Base-by-base conservation (phyloP, 2,113 vertebrate genomes). In the Pomatorhinus ruficollis region DNA sequence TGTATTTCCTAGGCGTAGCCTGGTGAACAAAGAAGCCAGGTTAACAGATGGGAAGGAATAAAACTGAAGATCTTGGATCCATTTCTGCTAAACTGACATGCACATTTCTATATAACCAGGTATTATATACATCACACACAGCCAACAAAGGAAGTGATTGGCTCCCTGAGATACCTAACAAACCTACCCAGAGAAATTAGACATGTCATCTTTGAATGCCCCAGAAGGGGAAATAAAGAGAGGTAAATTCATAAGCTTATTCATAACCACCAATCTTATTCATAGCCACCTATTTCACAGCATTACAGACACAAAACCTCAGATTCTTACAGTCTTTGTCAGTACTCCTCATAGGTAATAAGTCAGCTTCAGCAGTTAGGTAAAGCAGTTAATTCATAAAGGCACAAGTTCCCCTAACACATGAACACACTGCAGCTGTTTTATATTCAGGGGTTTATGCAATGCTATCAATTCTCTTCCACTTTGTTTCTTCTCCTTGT, bases 351-450 rank as follows among this genome's bases (percentile, higher is more conserved):
- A 47, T 7, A 69, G 30, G 81, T 65, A 93, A 68, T 93, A 94
- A 87, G 91, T 92, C 72, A 80, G 68, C 47, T 66, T 83, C 76
- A 81, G 44, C 56, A 61, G 49, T 91, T 79, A 54, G 44, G 52
- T 92, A 90, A 93, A 78, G 59, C 31, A 96, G 78, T 88, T 87
- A 87, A 89, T 89, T 94, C 81, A 91, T 71, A 88, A 93, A 87
- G 89, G 35, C 61, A 76, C 57, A 53, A 90, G 61, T 37, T 94
- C 78, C 93, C 68, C 30, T 37, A 90, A 78, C 64, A 80, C 64
- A 75, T 13, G 27, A 90, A 64, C 24, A 33, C 4, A 6, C 20
- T 37, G 39, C 93, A 94, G 85, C 64, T 90, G 63, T 23, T 86
- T 90, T 83, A 93, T 70, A 86, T 74, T 95, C 85, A 90, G 71